Percentiles rank a stretch among this genome's conserved stretches.
Evolutionary conservation across 2,113 vertebrate species (phyloP).

Genomic region (Pao palembangensis): DNA sequence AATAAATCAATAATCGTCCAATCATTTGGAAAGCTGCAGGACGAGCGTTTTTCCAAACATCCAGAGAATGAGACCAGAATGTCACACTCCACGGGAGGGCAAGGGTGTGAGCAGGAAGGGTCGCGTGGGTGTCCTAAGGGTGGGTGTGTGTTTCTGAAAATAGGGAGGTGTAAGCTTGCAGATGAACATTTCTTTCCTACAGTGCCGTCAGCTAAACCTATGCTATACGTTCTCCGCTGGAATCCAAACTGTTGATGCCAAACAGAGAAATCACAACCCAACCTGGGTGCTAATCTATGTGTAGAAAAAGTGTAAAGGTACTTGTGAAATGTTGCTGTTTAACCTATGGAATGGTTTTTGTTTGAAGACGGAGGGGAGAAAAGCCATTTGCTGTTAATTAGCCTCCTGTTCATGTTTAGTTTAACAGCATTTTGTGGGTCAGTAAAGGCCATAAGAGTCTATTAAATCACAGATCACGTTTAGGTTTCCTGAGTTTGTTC

Average conservation of each 20-base stretch:
- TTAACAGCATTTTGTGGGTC: conserved; percentile 30
- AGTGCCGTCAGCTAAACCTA: conserved; percentile 23
- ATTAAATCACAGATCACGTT: conserved; percentile 16
- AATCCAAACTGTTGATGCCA: conserved; percentile 26
- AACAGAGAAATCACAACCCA: conserved; percentile 1
- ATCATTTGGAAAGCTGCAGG: not conserved
- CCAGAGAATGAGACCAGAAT: conserved; percentile 52
- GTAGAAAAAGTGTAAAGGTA: not conserved
- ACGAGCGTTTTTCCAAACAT: no score
- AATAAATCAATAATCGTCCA: conserved; percentile 22
- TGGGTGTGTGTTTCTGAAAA: conserved; percentile 49
- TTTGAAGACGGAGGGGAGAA: not conserved
- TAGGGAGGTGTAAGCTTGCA: conserved; percentile 50
- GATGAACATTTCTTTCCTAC: conserved; percentile 49
- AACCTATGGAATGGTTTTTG: conserved; percentile 1
- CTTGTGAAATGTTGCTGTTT: not conserved
- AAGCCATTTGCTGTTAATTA: conserved; percentile 41
- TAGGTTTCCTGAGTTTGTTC: not conserved
- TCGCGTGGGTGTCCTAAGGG: conserved; percentile 39
- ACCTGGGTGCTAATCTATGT: conserved; percentile 14
- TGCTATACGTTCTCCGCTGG: conserved; percentile 31
- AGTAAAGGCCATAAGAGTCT: conserved; percentile 27
- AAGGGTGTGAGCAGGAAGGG: conserved; percentile 39
- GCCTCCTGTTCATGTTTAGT: conserved; percentile 27
- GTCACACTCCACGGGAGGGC: conserved; percentile 29